These are phyloP conservation scores for Cydia amplana DNA, from an alignment of 1,140 invertebrate genomes.

Conservation along the genomic window DNA sequence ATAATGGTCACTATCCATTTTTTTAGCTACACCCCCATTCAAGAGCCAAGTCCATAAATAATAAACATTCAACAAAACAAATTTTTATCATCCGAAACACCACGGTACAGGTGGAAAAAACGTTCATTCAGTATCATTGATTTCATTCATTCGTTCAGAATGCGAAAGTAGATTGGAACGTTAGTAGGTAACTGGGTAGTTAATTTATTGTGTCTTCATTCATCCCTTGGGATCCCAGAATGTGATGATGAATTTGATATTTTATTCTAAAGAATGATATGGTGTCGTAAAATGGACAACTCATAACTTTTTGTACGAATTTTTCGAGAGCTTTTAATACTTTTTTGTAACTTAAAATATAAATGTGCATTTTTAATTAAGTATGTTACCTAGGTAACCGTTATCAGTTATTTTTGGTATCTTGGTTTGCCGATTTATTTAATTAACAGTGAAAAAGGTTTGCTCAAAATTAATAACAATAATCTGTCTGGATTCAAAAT, in stretches of 20 bases:
- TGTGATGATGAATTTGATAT: constrained; percentile 62
- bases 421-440: too few relatives aligned
- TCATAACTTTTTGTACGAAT: constrained; percentile 27
- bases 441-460: too few relatives aligned
- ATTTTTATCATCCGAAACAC: constrained; percentile 62
- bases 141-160: constrained; percentile 59
- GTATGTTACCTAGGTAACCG: neutral
- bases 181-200: constrained; percentile 43
- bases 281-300: constrained; percentile 34
- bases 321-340: constrained; percentile 20
- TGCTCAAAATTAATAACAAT: too few relatives aligned
- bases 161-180: constrained; percentile 57
- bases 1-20: constrained; percentile 33
- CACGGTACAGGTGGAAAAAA: constrained; percentile 56
- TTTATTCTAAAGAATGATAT: constrained; percentile 41
- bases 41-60: constrained; percentile 60
- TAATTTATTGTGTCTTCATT: constrained; percentile 69
- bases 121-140: constrained; percentile 23
- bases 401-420: too few relatives aligned
- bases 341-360: constrained; percentile 29
- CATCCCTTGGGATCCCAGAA: constrained; percentile 62
- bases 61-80: constrained; percentile 67
- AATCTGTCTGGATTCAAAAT: too few relatives aligned
- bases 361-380: neutral
- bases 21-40: constrained; percentile 38